phyloP scores from a whole-genome alignment of 2,797 vertebrate genomes.

The Tragopan temminckii region DNA sequence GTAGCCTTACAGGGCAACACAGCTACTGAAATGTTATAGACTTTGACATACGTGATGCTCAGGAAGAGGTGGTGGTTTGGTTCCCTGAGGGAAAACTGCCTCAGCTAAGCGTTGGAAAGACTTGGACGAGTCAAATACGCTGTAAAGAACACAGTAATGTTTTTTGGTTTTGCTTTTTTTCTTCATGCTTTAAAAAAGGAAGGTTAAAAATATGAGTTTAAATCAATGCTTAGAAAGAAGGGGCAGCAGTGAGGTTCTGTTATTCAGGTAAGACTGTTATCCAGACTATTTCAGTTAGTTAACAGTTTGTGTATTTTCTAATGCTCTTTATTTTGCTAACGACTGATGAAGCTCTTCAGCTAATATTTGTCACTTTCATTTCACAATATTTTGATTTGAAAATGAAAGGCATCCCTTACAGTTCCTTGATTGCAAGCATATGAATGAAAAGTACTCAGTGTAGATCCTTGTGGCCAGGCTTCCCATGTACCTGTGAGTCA shows the following conservation, averaged over 20 bases:
- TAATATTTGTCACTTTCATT: not conserved
- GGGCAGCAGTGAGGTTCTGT: not conserved
- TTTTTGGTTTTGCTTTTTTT: not conserved
- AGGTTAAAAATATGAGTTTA: not conserved
- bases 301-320: not conserved
- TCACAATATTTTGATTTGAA: not conserved
- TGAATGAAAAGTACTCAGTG: not conserved
- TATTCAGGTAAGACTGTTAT: conserved; percentile 9
- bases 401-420: not conserved
- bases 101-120: not conserved
- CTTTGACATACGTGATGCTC: not conserved
- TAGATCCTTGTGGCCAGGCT: not conserved
- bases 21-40: not conserved
- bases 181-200: not conserved
- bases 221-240: not conserved
- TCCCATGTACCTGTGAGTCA: not conserved
- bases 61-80: not conserved
- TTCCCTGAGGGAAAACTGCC: not conserved
- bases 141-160: not conserved
- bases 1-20: not conserved
- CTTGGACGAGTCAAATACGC: not conserved
- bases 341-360: not conserved
- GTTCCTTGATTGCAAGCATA: not conserved
- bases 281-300: not conserved
- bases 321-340: not conserved